These are phyloP conservation scores for Arrhamphus sclerolepis DNA, from an alignment of 2,797 vertebrate genomes.

Conservation along the genomic window DNA sequence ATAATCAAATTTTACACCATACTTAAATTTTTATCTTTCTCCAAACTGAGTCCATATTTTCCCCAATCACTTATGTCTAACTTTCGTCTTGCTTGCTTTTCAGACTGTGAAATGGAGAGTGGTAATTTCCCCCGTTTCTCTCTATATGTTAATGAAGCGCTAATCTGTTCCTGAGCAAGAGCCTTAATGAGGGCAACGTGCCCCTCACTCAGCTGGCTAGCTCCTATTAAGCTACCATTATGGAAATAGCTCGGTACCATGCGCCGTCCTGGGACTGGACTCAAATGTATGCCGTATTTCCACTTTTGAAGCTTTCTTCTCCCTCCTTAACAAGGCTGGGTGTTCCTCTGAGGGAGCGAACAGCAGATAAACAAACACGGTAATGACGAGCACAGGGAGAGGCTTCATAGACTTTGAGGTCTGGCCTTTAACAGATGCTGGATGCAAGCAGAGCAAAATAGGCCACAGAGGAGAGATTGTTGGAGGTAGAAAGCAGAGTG, in stretches of 20 bases:
- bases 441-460: constrained; percentile 67
- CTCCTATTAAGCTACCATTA: constrained; percentile 74
- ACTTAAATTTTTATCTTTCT: constrained; percentile 66
- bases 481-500: constrained; percentile 41
- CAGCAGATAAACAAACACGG: constrained; percentile 80
- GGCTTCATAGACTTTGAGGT: constrained; percentile 66
- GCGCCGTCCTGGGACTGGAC: constrained; percentile 69
- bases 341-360: constrained; percentile 72
- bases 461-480: constrained; percentile 67
- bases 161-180: constrained; percentile 81
- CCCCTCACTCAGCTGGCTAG: constrained; percentile 68
- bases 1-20: constrained; percentile 60
- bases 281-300: constrained; percentile 78
- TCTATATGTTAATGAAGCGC: constrained; percentile 83
- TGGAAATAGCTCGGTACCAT: constrained; percentile 73
- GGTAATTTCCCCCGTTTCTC: constrained; percentile 76
- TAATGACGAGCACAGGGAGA: constrained; percentile 78
- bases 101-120: constrained; percentile 81
- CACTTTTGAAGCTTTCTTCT: constrained; percentile 79
- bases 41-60: constrained; percentile 72
- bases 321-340: constrained; percentile 73
- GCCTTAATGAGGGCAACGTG: constrained; percentile 81
- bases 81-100: constrained; percentile 71
- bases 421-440: constrained; percentile 64
- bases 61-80: constrained; percentile 67